A percentile compares a stretch with the other conserved stretches of the same genome.
Evolutionary conservation across 2,797 vertebrate genomes (phyloP).

Genomic region (Buphagus erythrorhynchus): DNA sequence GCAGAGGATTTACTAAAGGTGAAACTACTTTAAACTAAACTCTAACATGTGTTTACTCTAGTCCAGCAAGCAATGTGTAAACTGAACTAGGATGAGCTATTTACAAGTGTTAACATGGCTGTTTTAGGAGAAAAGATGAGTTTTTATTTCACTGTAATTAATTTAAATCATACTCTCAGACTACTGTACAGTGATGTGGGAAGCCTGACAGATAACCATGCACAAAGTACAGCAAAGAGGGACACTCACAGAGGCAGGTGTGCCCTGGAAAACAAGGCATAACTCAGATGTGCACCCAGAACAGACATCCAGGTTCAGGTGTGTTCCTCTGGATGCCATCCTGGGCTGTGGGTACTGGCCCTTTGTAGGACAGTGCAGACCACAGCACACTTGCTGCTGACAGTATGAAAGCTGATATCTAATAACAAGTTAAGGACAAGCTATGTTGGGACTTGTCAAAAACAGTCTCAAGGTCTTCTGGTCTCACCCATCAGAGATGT

Average conservation of each 20-base stretch:
- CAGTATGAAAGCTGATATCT: neutral
- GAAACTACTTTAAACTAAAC: neutral
- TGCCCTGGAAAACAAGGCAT: neutral
- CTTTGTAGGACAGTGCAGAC: neutral
- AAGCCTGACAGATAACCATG: neutral
- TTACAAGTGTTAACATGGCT: neutral
- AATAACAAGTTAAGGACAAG: neutral
- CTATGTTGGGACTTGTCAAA: neutral
- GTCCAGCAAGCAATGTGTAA: neutral
- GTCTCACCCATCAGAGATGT: neutral
- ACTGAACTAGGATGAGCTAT: neutral
- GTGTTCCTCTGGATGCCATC: neutral
- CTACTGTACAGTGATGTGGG: neutral
- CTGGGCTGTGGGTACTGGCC: accelerated
- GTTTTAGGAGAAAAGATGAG: neutral
- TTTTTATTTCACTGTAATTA: neutral
- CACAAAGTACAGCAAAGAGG: neutral
- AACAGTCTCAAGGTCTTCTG: neutral
- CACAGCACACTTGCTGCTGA: neutral
- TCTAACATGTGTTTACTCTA: neutral
- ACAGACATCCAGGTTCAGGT: neutral
- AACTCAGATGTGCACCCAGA: neutral
- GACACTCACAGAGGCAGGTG: neutral
- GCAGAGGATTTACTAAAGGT: neutral
- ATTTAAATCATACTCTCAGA: neutral